Conservation (phyloP, 1,140 invertebrate genomes). For the Euura saliciscinereae region DNA sequence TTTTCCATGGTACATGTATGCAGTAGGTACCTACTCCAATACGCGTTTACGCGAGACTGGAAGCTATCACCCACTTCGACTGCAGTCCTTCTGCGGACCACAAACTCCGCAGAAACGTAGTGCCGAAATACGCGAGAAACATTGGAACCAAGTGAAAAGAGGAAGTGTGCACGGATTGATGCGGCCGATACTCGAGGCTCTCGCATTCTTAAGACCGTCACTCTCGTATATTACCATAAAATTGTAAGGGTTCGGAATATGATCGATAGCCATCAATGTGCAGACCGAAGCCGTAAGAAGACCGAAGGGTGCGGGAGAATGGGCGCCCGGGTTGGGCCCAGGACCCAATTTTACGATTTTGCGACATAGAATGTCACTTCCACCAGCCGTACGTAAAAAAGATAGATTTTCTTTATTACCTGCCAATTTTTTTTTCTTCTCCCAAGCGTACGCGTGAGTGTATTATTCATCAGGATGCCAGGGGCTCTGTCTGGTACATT, state of each 20-base stretch:
- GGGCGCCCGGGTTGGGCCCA: constrained; percentile 37
- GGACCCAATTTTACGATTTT: constrained; percentile 52
- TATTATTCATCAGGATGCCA: constrained; percentile 57
- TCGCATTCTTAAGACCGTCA: not conserved
- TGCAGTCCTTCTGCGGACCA: no score
- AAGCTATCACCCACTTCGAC: no score
- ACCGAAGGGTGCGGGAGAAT: constrained; percentile 20
- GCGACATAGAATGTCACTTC: constrained; percentile 57
- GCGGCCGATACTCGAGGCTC: not conserved
- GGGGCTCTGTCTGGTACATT: constrained; percentile 30
- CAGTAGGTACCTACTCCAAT: no score
- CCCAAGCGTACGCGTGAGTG: constrained; percentile 40
- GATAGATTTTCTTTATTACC: constrained; percentile 46
- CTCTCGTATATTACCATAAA: constrained; percentile 11
- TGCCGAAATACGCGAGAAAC: no score
- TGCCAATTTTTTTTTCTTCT: constrained; percentile 37
- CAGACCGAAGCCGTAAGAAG: constrained; percentile 53
- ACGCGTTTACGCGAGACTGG: no score
- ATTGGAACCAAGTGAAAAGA: no score
- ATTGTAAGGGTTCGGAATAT: constrained; percentile 20
- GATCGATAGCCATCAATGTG: constrained; percentile 56
- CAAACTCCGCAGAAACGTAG: no score
- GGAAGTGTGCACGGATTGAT: not conserved
- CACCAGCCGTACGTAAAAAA: constrained; percentile 28
- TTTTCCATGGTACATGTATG: no score